These are phyloP conservation scores for Hydropotes inermis DNA, from an alignment of 2,113 vertebrate genomes.

Conservation along the genomic window DNA sequence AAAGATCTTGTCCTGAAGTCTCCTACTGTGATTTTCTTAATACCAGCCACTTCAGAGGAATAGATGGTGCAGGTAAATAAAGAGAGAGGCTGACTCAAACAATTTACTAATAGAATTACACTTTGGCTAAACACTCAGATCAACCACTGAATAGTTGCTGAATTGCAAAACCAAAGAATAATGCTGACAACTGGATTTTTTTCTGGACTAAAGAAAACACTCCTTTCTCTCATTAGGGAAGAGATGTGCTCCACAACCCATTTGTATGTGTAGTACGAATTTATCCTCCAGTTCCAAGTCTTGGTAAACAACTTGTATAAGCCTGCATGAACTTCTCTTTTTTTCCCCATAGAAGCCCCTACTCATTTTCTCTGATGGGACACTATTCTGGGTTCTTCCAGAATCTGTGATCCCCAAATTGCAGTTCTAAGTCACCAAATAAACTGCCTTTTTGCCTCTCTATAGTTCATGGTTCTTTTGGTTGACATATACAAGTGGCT, in stretches of 20 bases:
- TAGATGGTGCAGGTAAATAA: neutral
- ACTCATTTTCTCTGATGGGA: neutral
- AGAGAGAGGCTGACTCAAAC: neutral
- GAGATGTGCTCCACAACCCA: neutral
- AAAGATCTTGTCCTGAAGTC: neutral
- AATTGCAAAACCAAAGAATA: neutral
- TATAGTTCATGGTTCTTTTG: neutral
- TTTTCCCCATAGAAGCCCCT: neutral
- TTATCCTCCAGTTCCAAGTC: neutral
- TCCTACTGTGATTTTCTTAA: neutral
- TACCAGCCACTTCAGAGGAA: neutral
- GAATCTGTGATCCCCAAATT: neutral
- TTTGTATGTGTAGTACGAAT: neutral
- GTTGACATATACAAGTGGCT: neutral
- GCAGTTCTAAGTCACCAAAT: neutral
- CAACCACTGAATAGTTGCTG: neutral
- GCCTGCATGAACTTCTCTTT: neutral
- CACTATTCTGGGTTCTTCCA: neutral
- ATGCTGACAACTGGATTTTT: neutral
- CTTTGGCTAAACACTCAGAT: neutral
- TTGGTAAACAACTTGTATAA: neutral
- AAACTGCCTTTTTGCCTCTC: neutral
- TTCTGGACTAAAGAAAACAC: neutral
- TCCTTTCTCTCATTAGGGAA: neutral
- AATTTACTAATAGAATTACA: neutral